phyloP scores from a whole-genome alignment of 35 echinoderm and acorn worm species.

The Heliocidaris tuberculata region DNA sequence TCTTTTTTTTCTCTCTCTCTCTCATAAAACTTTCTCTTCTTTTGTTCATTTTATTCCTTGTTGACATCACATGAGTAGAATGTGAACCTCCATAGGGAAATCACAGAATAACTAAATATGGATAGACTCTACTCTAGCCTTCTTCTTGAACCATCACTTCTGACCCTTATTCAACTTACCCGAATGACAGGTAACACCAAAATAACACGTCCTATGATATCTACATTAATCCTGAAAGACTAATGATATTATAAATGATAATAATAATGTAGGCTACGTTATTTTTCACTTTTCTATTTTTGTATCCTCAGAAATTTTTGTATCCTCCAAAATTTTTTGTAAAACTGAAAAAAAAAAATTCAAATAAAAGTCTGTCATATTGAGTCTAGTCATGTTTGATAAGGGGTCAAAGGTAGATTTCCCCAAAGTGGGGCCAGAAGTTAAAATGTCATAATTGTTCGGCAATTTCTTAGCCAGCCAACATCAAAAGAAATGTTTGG shows the following conservation, averaged over 20 bases:
- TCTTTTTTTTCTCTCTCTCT: background rate
- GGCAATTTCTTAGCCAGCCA: background rate
- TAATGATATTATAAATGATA: background rate
- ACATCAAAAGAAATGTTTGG: background rate
- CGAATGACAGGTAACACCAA: background rate
- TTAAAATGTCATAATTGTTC: slow-evolving; percentile 30
- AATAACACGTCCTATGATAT: background rate
- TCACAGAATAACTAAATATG: background rate
- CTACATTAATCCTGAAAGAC: background rate
- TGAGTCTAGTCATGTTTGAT: background rate
- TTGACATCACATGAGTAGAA: background rate
- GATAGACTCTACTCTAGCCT: background rate
- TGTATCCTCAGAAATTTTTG: background rate
- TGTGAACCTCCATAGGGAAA: background rate
- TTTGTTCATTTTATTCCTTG: background rate
- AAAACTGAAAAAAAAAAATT: background rate
- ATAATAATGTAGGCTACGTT: background rate
- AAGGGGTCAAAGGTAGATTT: slow-evolving; percentile 28
- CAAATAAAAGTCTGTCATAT: background rate
- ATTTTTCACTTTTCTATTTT: background rate
- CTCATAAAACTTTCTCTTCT: background rate
- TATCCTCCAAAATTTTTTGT: background rate
- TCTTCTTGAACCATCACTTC: background rate
- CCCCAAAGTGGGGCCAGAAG: slow-evolving; percentile 28
- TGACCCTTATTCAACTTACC: background rate